Conservation (phyloP, 2,797 vertebrate genomes). For the Hippocampus kuda region DNA sequence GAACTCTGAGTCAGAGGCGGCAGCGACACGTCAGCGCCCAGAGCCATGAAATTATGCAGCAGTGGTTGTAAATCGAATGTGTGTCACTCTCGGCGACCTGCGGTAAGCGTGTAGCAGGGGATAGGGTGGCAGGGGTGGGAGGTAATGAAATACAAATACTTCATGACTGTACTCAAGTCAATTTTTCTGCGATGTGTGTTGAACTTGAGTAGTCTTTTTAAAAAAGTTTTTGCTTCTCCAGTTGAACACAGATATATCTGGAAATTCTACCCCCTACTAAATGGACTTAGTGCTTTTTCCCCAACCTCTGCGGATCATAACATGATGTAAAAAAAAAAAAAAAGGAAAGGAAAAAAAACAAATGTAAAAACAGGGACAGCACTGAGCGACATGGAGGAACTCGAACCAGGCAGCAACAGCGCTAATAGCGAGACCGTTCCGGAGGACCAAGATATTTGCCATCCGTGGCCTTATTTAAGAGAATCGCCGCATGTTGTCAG, state of each 20-base stretch:
- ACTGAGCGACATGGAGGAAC: neutral
- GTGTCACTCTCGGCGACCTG: neutral
- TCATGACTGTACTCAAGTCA: neutral
- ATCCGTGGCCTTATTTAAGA: neutral
- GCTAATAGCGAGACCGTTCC: neutral
- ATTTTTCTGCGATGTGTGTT: too few relatives aligned
- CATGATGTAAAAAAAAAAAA: neutral
- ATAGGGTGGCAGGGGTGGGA: neutral
- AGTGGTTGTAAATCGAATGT: neutral
- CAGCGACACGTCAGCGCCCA: constrained; percentile 59
- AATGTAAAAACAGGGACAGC: neutral
- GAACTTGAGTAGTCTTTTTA: neutral
- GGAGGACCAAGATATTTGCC: neutral
- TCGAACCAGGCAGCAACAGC: neutral
- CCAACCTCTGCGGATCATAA: neutral
- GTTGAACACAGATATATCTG: neutral
- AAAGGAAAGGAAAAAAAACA: too few relatives aligned
- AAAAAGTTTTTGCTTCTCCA: neutral
- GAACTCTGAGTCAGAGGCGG: constrained; percentile 64
- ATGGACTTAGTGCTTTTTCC: neutral
- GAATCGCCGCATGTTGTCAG: neutral
- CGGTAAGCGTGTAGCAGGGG: neutral
- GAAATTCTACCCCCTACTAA: neutral
- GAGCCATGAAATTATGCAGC: constrained; percentile 44
- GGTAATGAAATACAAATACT: neutral